Evolutionary conservation across 2,888 invertebrate genomes (phyloP), one percentile per base, ranked within the genome.

Genomic region (Nemotelus nigrinus): DNA sequence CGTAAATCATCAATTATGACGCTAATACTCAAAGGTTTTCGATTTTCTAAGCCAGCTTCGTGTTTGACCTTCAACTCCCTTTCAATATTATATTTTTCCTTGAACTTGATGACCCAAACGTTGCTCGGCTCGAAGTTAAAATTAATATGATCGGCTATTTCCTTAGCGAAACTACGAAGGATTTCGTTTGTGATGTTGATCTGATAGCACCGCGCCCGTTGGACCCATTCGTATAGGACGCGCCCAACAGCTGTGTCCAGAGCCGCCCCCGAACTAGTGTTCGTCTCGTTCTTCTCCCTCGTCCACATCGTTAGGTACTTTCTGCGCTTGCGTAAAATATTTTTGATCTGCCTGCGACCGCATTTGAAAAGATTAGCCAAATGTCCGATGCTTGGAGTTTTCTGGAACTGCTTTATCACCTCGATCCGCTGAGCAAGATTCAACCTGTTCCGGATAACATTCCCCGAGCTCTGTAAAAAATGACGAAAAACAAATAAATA

Each of bases 291-390:
- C n/a, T 39, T 45, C 45, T 65, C 25, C n/a, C 47, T 3, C 8
- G 45, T 2, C 67, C 67, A 67, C 48, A 67, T 67, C n/a, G 48
- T 25, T 25, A 67, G 10, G 39, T 67, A 67, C 39, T 48, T 47
- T 10, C 39, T 67, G 44, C 67, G 67, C 25, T 67, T 67, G 2
- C 48, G 48, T 50, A 67, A 25, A 48, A 67, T 67, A 7, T 67
- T 47, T 25, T 67, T 67, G n/a, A 67, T 67, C 39, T 67, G 67
- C 25, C 67, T 47, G n/a, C 48, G 67, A n/a, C 67, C 67, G 25
- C 67, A 67, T 48, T 67, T 39, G 25, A 48, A 67, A 3, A 4
- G 3, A 3, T 25, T 5, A 10, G 67, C 67, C 47, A 67, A 44
- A 67, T 48, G 25, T 3, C 67, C 48, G 2, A 67, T 47, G 41